Conservation (phyloP, 2,797 vertebrate species). For the Pseudomugil gertrudae region DNA sequence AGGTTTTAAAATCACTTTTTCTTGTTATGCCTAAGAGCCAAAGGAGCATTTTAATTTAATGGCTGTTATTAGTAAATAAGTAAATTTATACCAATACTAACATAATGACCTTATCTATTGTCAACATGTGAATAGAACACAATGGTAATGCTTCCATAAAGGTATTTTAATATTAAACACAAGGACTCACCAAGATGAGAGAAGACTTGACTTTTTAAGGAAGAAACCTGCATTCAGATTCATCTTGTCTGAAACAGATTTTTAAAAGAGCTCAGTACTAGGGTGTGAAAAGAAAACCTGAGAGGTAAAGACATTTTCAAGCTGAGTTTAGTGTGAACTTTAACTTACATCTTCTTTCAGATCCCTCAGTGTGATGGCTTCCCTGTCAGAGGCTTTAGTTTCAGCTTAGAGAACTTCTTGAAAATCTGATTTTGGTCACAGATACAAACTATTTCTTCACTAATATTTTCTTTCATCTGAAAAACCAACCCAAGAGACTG, state of each 20-base stretch:
- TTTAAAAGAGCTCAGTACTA: neutral
- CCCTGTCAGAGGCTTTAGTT: conserved; percentile 38
- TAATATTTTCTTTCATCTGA: conserved; percentile 78
- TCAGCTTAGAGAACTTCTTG: conserved; percentile 60
- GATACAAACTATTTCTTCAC: conserved; percentile 60
- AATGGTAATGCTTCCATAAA: neutral
- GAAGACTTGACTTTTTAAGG: neutral
- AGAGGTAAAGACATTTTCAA: conserved; percentile 8
- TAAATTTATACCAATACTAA: neutral
- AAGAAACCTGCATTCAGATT: neutral
- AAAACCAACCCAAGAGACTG: conserved; percentile 73
- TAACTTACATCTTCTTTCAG: conserved; percentile 15
- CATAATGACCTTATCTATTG: neutral
- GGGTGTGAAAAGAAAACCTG: neutral
- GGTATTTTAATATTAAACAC: neutral
- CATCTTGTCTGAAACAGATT: neutral
- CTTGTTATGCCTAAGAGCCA: neutral
- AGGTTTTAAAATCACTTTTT: neutral
- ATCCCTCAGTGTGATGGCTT: conserved; percentile 33
- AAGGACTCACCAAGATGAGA: neutral
- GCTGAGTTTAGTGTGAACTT: conserved; percentile 8
- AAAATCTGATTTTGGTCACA: conserved; percentile 68
- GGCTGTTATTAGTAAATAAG: neutral
- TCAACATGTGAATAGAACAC: neutral
- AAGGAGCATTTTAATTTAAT: neutral